A percentile compares a stretch with the other conserved stretches of the same genome.
Evolutionary conservation across 2,888 invertebrate species (phyloP).

Genomic region (Eulithis testata): DNA sequence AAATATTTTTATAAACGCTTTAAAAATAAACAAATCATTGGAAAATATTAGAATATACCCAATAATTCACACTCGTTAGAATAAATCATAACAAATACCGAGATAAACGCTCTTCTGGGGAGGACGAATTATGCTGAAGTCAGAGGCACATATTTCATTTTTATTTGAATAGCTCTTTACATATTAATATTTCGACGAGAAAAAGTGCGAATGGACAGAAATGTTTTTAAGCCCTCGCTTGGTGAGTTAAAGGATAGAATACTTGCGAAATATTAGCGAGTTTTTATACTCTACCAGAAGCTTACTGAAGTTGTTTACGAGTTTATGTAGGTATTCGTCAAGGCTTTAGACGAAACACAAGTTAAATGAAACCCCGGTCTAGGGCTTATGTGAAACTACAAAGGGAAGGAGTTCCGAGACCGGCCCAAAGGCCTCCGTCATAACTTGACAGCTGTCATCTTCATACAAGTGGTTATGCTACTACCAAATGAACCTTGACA

Average conservation of each 20-base stretch:
- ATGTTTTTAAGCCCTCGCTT: constrained; percentile 34
- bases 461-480: no score
- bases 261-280: constrained; percentile 17
- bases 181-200: constrained; percentile 42
- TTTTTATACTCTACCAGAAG: constrained; percentile 3
- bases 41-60: constrained; percentile 25
- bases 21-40: constrained; percentile 20
- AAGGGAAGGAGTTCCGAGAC: not conserved
- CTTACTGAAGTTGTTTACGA: constrained; percentile 6
- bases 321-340: not conserved
- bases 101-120: constrained; percentile 39
- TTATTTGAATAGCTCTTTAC: constrained; percentile 45
- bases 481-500: no score
- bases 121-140: constrained; percentile 39
- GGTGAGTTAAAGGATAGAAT: constrained; percentile 15
- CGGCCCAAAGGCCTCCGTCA: not conserved
- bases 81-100: constrained; percentile 34
- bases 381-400: not conserved
- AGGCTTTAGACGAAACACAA: no score
- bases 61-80: constrained; percentile 29
- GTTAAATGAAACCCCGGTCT: no score
- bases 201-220: constrained; percentile 39
- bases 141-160: constrained; percentile 43
- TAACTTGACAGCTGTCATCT: not conserved
- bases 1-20: constrained; percentile 4